phyloP scores from a whole-genome alignment of 2,797 vertebrate genomes.

The Coilia nasus region DNA sequence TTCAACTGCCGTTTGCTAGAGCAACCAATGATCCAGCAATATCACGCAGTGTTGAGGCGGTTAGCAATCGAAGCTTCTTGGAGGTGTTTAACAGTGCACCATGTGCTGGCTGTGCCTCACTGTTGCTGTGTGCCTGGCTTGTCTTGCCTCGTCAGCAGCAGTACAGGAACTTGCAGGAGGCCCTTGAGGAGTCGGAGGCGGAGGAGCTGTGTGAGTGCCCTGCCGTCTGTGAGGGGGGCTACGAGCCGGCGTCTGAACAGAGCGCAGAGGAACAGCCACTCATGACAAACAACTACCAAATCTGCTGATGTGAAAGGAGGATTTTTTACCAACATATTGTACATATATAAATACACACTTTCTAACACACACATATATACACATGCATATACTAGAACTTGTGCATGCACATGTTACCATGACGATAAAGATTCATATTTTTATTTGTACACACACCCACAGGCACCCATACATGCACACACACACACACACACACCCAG shows the following conservation, averaged over 20 bases:
- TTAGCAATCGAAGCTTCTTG: too few relatives aligned
- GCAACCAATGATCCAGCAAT: too few relatives aligned
- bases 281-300: conserved; percentile 28
- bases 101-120: too few relatives aligned
- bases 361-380: not conserved
- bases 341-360: not conserved
- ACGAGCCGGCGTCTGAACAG: not conserved
- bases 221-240: conserved; percentile 5
- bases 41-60: too few relatives aligned
- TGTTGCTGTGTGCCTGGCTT: too few relatives aligned
- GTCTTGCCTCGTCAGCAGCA: not conserved
- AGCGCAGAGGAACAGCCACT: conserved; percentile 16
- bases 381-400: not conserved
- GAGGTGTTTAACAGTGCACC: too few relatives aligned
- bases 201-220: conserved; percentile 6
- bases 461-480: not conserved
- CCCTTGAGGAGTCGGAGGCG: not conserved
- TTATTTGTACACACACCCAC: too few relatives aligned
- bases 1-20: too few relatives aligned
- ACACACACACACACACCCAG: not conserved
- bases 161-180: conserved; percentile 21
- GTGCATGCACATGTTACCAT: too few relatives aligned
- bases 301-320: not conserved
- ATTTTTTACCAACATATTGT: not conserved
- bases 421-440: too few relatives aligned